A percentile compares a stretch with the other conserved stretches of the same genome.
These are phyloP conservation scores for Dryoscopus gambensis DNA, from an alignment of 2,113 vertebrate species.

Conservation along the genomic window DNA sequence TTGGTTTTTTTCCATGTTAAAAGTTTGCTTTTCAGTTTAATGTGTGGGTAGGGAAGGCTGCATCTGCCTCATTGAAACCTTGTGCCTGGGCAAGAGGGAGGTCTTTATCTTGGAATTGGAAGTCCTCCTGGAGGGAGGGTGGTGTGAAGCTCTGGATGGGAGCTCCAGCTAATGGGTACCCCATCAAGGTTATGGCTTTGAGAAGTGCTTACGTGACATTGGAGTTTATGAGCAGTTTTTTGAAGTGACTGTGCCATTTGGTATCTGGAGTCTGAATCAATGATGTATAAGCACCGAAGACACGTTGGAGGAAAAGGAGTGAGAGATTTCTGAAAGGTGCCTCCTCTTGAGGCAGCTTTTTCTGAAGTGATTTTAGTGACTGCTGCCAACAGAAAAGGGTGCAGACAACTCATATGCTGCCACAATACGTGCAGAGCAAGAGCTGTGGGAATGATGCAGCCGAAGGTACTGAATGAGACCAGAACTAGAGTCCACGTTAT, in stretches of 20 bases:
- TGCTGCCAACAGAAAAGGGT: constrained; percentile 30
- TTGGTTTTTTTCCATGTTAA: not conserved
- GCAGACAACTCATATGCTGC: not conserved
- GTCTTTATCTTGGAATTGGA: not conserved
- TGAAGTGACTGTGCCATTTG: accelerated
- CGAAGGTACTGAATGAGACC: not conserved
- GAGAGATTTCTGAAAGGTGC: constrained; percentile 14
- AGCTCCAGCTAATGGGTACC: not conserved
- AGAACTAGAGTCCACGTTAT: not conserved
- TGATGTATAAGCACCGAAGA: not conserved
- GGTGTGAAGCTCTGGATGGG: not conserved
- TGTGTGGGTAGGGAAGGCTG: not conserved
- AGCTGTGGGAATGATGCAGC: not conserved
- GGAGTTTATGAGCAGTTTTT: not conserved
- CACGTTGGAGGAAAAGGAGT: not conserved
- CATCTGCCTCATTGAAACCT: not conserved
- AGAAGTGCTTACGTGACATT: not conserved
- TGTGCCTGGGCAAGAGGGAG: not conserved
- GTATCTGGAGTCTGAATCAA: not conserved
- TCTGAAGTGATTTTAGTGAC: not conserved
- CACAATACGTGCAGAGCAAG: not conserved
- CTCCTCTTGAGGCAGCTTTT: constrained; percentile 5
- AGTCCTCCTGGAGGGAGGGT: not conserved
- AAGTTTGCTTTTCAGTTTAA: constrained; percentile 23
- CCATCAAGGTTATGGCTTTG: not conserved